A percentile compares a stretch with the other conserved stretches of the same genome.
phyloP scores from a whole-genome alignment of 2,797 vertebrate species.

The Schizopygopsis malacanthus region DNA sequence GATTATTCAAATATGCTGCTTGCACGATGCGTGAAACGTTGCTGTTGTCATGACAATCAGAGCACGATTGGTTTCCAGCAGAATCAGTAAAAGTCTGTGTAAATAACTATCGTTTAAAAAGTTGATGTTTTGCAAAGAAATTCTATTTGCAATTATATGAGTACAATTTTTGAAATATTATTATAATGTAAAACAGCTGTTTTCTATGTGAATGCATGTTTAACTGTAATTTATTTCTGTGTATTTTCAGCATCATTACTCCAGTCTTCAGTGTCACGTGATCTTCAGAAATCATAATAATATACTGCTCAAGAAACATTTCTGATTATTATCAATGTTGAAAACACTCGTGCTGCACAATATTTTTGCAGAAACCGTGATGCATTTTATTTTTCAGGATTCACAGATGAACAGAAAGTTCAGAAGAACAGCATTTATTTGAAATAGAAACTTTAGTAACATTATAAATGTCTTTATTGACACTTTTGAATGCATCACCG shows the following conservation, averaged over 20 bases:
- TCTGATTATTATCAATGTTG: no score
- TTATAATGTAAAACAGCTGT: neutral
- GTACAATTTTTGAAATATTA: neutral
- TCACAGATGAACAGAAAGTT: no score
- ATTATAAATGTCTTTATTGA: neutral
- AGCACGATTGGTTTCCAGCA: neutral
- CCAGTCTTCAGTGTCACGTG: neutral
- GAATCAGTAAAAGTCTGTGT: neutral
- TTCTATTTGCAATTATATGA: neutral
- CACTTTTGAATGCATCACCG: neutral
- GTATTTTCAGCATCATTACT: neutral
- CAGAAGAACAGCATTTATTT: no score
- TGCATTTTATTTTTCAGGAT: no score
- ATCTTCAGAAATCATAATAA: neutral
- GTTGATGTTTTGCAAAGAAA: neutral
- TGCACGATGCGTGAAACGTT: neutral
- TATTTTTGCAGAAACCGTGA: no score
- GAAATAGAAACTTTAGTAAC: neutral
- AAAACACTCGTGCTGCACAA: no score
- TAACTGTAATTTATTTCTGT: neutral
- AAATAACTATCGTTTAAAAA: neutral
- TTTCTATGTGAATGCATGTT: neutral
- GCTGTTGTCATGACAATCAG: slow-evolving; percentile 22
- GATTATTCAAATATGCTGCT: neutral
- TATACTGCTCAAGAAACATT: no score